phyloP scores from a whole-genome alignment of 2,797 vertebrate genomes.

The Schizopygopsis malacanthus region DNA sequence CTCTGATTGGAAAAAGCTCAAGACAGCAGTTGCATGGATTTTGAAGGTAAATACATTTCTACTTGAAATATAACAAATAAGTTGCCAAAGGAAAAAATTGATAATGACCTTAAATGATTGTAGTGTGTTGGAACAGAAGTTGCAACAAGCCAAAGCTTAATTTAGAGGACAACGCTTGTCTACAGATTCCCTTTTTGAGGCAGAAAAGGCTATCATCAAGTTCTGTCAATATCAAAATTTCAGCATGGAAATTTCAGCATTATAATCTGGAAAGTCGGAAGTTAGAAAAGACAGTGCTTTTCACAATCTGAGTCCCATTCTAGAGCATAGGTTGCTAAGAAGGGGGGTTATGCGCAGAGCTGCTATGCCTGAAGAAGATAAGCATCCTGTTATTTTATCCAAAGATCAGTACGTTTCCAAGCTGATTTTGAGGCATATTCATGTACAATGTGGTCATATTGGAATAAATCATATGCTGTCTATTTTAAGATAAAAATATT shows the following conservation, averaged over 20 bases:
- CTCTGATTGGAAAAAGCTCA: neutral
- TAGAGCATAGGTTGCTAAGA: neutral
- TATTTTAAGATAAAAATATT: neutral
- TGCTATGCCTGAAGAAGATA: neutral
- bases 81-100: neutral
- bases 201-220: constrained; percentile 17
- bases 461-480: neutral
- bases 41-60: neutral
- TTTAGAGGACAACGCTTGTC: neutral
- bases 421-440: neutral
- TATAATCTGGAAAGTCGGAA: neutral
- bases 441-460: neutral
- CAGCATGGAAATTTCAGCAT: neutral
- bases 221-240: constrained; percentile 28
- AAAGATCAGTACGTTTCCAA: neutral
- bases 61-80: neutral
- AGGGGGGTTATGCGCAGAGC: neutral
- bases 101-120: neutral
- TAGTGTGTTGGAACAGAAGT: neutral
- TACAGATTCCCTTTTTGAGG: neutral
- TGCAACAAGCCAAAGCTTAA: neutral
- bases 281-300: constrained; percentile 9
- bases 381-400: neutral
- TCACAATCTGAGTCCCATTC: neutral
- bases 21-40: neutral